Evolutionary conservation across 2,797 vertebrate species (phyloP).

Genomic region (Pantherophis alleghaniensis): DNA sequence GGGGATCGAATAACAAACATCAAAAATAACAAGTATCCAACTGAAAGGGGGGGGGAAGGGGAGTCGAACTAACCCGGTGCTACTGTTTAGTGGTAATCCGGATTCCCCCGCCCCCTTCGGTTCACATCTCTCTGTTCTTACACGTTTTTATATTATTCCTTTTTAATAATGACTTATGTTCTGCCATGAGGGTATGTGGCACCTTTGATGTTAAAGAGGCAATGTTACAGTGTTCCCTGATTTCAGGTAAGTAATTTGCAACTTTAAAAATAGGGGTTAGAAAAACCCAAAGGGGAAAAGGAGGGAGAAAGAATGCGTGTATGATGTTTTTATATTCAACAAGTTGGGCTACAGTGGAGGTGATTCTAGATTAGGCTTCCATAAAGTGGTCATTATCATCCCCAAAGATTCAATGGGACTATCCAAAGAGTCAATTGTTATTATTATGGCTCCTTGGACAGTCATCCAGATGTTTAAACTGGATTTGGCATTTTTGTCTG

Average conservation of each 20-base stretch:
- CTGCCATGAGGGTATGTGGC: not conserved
- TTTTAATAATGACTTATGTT: not conserved
- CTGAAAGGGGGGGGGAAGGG: rapidly evolving
- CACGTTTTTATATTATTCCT: too few species aligned
- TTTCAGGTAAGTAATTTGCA: not conserved
- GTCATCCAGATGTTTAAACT: not conserved
- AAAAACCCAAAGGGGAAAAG: not conserved
- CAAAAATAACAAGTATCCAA: not conserved
- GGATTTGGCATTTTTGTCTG: not conserved
- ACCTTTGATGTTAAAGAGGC: too few species aligned
- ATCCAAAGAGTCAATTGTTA: not conserved
- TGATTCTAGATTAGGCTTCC: not conserved
- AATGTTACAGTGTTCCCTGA: not conserved
- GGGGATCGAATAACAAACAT: not conserved
- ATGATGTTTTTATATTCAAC: not conserved
- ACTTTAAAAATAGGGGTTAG: not conserved
- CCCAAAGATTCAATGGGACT: not conserved
- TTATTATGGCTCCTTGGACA: not conserved
- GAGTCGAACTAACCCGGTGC: not conserved
- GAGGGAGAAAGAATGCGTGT: not conserved
- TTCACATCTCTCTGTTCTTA: not conserved
- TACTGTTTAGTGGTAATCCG: not conserved
- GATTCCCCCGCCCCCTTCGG: not conserved
- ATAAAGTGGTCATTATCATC: not conserved
- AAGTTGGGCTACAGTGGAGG: not conserved